Evolutionary conservation across 2,888 invertebrate genomes (phyloP).

Genomic region (Koerneria pararmatus): DNA sequence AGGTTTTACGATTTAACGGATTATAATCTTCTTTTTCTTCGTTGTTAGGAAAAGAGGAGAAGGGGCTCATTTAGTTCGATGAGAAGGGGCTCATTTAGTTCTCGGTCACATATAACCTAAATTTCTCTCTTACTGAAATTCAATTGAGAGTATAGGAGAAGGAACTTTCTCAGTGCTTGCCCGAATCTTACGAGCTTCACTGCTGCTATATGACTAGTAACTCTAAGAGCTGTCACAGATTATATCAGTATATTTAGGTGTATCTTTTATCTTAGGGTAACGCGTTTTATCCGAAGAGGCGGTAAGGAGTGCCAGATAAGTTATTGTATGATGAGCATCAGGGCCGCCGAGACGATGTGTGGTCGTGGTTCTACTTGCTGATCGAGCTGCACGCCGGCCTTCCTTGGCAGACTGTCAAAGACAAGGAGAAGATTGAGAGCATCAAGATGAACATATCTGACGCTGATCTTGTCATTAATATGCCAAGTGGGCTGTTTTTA

Average conservation of each 20-base stretch:
- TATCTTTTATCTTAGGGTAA: not conserved
- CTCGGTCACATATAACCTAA: too few species aligned
- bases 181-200: not conserved
- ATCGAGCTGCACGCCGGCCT: slow-evolving; percentile 67
- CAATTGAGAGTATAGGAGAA: too few species aligned
- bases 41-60: too few species aligned
- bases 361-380: slow-evolving; percentile 34
- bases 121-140: too few species aligned
- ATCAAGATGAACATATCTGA: slow-evolving; percentile 38
- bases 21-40: too few species aligned
- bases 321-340: not conserved
- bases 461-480: slow-evolving; percentile 33
- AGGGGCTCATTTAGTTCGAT: too few species aligned
- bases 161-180: too few species aligned
- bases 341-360: slow-evolving; percentile 27
- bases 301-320: not conserved
- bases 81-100: too few species aligned
- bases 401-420: slow-evolving; percentile 45
- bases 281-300: not conserved
- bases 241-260: not conserved
- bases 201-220: not conserved
- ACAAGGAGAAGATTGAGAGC: slow-evolving; percentile 32
- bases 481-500: slow-evolving; percentile 38
- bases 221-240: not conserved
- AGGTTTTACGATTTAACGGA: too few species aligned